These are phyloP conservation scores for Motacilla alba DNA, from an alignment of 2,113 vertebrate species.

Conservation along the genomic window DNA sequence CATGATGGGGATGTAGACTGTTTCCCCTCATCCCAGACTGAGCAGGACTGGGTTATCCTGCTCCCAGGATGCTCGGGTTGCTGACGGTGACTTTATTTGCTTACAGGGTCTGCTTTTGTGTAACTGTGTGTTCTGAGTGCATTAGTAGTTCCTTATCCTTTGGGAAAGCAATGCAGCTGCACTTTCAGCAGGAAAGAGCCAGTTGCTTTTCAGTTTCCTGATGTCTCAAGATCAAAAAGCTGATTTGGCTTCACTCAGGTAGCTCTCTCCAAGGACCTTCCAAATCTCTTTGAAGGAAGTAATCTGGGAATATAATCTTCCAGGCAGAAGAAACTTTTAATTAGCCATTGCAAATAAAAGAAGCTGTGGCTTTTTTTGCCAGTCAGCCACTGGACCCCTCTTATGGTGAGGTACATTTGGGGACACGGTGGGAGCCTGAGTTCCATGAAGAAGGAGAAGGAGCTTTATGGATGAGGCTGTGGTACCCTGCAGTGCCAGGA, in stretches of 20 bases:
- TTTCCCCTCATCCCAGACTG: not conserved
- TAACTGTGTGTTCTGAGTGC: not conserved
- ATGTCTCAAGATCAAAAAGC: not conserved
- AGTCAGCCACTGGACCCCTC: not conserved
- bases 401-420: not conserved
- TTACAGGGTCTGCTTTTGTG: not conserved
- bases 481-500: not conserved
- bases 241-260: not conserved
- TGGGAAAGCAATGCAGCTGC: not conserved
- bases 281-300: not conserved
- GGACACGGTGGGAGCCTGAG: not conserved
- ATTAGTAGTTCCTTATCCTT: not conserved
- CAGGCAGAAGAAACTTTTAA: not conserved
- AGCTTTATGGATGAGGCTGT: accelerated
- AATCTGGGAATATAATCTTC: not conserved
- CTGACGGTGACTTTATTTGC: not conserved
- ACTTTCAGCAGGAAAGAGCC: not conserved
- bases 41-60: not conserved
- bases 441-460: not conserved
- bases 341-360: not conserved
- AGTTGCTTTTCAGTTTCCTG: not conserved
- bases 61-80: not conserved
- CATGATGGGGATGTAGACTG: accelerated
- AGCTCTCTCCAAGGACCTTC: not conserved
- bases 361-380: not conserved